Conservation (phyloP, 2,113 vertebrate species). For the Myrmecophaga tridactyla region DNA sequence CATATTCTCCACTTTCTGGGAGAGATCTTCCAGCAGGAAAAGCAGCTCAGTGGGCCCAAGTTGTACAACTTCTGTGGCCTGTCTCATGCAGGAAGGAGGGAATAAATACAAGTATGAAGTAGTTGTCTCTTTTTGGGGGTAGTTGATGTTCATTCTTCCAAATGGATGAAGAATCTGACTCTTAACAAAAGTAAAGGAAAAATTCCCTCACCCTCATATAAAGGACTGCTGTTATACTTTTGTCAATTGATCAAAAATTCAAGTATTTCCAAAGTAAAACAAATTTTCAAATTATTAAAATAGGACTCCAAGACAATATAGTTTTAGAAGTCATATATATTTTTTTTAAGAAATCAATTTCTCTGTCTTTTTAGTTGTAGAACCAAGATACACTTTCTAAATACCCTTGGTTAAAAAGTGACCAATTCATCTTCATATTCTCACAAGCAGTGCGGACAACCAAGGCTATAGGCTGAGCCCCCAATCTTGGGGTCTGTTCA, state of each 20-base stretch:
- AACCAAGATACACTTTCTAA: background rate
- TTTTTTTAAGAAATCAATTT: slow-evolving; percentile 10
- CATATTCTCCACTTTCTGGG: slow-evolving; percentile 91
- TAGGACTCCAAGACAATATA: background rate
- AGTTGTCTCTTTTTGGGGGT: background rate
- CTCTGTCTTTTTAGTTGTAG: background rate
- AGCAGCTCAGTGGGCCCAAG: slow-evolving; percentile 92
- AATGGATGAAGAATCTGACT: background rate
- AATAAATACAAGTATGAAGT: background rate
- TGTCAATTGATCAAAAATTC: background rate
- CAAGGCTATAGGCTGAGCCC: too few relatives aligned
- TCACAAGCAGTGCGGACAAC: too few relatives aligned
- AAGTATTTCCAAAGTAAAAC: slow-evolving; percentile 1
- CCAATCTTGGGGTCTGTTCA: too few relatives aligned
- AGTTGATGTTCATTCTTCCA: background rate
- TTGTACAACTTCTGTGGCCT: slow-evolving; percentile 91
- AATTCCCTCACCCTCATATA: background rate
- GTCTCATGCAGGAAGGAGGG: slow-evolving; percentile 29
- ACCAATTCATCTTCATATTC: too few relatives aligned
- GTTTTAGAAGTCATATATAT: background rate
- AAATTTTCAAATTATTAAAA: slow-evolving; percentile 33
- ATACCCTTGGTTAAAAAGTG: background rate
- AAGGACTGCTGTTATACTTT: background rate
- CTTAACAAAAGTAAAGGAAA: background rate
- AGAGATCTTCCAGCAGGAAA: slow-evolving; percentile 95